Conservation (phyloP, 2,113 vertebrate genomes). For the Grantiella picta region DNA sequence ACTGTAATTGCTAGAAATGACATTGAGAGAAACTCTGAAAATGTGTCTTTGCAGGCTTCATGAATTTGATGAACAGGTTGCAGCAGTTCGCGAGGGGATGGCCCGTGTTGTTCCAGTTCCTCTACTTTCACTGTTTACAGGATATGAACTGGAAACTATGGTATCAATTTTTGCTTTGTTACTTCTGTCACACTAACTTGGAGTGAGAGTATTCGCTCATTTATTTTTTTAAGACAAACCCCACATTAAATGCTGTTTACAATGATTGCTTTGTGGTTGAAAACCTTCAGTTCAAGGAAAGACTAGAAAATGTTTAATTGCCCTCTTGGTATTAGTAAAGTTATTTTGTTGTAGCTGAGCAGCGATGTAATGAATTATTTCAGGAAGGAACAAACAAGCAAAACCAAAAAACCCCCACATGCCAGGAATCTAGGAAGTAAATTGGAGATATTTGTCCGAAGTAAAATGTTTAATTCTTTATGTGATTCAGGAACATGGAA, state of each 20-base stretch:
- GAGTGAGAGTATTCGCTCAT: background rate
- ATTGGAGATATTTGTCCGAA: background rate
- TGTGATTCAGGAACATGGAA: background rate
- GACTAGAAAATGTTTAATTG: background rate
- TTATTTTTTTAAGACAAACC: background rate
- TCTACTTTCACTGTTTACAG: slow-evolving; percentile 94
- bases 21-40: background rate
- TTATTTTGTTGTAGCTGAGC: background rate
- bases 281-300: background rate
- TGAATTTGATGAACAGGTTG: slow-evolving; percentile 97
- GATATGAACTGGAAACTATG: slow-evolving; percentile 98
- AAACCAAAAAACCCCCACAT: background rate
- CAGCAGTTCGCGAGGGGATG: slow-evolving; percentile 96
- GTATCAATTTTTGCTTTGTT: slow-evolving; percentile 58
- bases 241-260: background rate
- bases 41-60: slow-evolving; percentile 81
- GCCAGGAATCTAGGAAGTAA: background rate
- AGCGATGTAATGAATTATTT: background rate
- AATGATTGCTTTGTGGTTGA: background rate
- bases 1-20: background rate
- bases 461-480: background rate
- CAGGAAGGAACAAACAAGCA: background rate
- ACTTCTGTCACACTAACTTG: background rate
- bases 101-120: slow-evolving; percentile 95
- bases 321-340: background rate